Conservation (phyloP, 2,888 invertebrate species). For the Choristoneura rosaceana region DNA sequence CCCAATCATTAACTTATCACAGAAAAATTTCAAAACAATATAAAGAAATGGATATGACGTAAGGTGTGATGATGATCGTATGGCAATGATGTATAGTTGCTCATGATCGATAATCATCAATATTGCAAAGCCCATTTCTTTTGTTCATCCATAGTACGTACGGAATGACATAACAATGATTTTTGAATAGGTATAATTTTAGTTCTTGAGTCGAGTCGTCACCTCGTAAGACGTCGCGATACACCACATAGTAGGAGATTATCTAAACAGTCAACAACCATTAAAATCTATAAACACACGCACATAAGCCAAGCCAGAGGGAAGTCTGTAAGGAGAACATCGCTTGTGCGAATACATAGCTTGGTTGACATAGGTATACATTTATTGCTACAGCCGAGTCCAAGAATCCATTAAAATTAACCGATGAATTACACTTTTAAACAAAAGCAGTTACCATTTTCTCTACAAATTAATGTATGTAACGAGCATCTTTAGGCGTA, state of each 20-base stretch:
- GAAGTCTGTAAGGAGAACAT: constrained; percentile 64
- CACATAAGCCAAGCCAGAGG: constrained; percentile 76
- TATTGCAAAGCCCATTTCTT: constrained; percentile 31
- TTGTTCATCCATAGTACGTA: constrained; percentile 25
- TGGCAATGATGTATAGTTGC: constrained; percentile 26
- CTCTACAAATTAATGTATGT: background rate
- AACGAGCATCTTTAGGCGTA: background rate
- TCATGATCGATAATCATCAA: constrained; percentile 38
- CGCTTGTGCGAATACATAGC: constrained; percentile 72
- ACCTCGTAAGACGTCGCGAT: constrained; percentile 60
- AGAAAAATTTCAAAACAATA: constrained; percentile 10
- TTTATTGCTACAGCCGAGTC: constrained; percentile 59
- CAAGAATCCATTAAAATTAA: constrained; percentile 57
- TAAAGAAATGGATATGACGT: constrained; percentile 27
- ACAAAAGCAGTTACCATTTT: constrained; percentile 1
- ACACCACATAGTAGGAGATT: constrained; percentile 53
- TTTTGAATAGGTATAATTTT: background rate
- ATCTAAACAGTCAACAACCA: constrained; percentile 60
- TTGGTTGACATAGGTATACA: constrained; percentile 46
- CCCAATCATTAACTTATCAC: constrained; percentile 15
- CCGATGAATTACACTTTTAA: background rate
- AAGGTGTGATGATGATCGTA: constrained; percentile 25
- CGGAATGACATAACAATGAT: constrained; percentile 25
- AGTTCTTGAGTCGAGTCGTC: constrained; percentile 43
- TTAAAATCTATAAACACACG: constrained; percentile 56